Conservation (phyloP, 2,113 vertebrate genomes). For the Neofelis nebulosa region DNA sequence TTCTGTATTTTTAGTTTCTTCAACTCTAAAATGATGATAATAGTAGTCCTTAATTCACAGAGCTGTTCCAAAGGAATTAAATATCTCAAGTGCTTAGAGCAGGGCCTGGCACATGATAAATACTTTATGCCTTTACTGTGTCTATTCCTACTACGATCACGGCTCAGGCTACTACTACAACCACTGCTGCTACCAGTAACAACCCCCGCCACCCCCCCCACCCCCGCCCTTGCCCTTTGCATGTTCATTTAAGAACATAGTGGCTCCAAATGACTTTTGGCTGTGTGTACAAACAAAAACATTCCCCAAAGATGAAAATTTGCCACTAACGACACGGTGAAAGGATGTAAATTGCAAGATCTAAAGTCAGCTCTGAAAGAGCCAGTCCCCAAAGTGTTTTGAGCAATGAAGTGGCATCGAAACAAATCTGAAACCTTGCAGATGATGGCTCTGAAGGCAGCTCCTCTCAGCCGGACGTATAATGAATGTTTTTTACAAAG, state of each 20-base stretch:
- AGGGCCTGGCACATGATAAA: background rate
- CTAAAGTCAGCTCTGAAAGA: background rate
- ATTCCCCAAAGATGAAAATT: background rate
- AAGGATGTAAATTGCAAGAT: background rate
- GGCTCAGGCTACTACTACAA: background rate
- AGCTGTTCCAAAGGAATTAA: background rate
- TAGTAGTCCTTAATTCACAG: background rate
- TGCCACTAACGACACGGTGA: background rate
- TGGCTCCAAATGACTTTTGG: background rate
- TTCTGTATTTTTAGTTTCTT: background rate
- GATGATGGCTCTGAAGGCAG: background rate
- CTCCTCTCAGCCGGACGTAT: background rate
- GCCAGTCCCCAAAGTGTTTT: background rate
- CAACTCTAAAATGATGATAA: background rate
- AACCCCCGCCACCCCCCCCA: no score
- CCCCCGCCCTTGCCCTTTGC: background rate
- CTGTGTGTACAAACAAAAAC: background rate
- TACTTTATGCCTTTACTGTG: background rate
- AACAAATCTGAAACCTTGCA: background rate
- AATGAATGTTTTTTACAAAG: background rate
- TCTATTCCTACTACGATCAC: background rate
- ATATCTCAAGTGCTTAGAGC: background rate
- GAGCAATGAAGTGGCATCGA: background rate
- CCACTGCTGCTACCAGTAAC: background rate
- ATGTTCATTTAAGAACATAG: background rate